Evolutionary conservation across 64 coral and sea anemone genomes (phyloP).

Genomic region (Dendronephthya gigantea): DNA sequence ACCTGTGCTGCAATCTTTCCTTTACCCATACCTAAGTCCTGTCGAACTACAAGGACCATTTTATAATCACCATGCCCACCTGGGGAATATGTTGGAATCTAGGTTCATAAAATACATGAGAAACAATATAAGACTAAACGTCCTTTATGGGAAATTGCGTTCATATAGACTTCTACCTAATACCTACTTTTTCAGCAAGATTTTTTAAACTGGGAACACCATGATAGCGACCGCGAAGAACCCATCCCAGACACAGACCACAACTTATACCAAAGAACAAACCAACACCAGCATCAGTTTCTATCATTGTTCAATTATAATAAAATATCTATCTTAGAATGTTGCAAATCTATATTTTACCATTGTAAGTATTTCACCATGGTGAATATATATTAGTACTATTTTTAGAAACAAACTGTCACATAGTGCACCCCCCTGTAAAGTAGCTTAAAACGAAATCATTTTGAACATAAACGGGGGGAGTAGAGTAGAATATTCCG

Average conservation of each 20-base stretch:
- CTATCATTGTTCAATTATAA: constrained; percentile 5
- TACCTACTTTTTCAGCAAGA: background rate
- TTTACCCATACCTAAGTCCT: constrained; percentile 91
- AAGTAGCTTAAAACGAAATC: background rate
- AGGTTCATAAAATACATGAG: background rate
- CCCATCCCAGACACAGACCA: constrained; percentile 35
- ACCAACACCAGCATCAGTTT: constrained; percentile 5
- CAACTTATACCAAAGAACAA: constrained; percentile 33
- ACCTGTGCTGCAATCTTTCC: constrained; percentile 82
- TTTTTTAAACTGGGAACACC: background rate
- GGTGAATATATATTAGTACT: background rate
- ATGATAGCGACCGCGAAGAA: constrained; percentile 27
- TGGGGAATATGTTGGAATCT: constrained; percentile 29
- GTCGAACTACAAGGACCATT: constrained; percentile 84
- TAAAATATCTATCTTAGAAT: no score
- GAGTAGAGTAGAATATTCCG: background rate
- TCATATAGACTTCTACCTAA: no score
- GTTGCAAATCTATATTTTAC: no score
- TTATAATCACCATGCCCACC: constrained; percentile 70
- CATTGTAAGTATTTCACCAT: background rate
- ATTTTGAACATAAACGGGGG: background rate
- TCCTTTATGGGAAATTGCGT: no score
- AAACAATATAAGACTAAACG: no score
- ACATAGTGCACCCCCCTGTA: background rate
- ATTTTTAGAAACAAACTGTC: background rate